Conservation (phyloP, 2,888 invertebrate species). For the Podotricha telesiphe region DNA sequence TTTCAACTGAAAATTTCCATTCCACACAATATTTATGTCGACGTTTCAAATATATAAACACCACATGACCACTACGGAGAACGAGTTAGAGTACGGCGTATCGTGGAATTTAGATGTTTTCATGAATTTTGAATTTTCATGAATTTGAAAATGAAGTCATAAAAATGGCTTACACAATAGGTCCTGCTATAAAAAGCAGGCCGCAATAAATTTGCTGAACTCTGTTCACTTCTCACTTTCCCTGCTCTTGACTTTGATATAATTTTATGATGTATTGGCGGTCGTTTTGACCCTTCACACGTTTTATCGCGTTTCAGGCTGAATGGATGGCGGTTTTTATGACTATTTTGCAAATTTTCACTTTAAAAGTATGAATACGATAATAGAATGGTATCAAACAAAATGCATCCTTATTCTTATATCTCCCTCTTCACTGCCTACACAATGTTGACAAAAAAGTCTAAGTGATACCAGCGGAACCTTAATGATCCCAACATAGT, state of each 20-base stretch:
- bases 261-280: conserved; percentile 82
- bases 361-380: conserved; percentile 64
- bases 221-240: conserved; percentile 77
- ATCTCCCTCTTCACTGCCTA: conserved; percentile 34
- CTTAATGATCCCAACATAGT: neutral
- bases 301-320: conserved; percentile 72
- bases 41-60: conserved; percentile 31
- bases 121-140: conserved; percentile 65
- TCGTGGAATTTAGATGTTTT: conserved; percentile 56
- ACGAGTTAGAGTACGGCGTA: conserved; percentile 47
- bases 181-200: conserved; percentile 80
- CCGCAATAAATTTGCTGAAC: conserved; percentile 76
- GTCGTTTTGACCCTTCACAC: conserved; percentile 79
- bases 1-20: conserved; percentile 51
- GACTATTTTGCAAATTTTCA: conserved; percentile 58
- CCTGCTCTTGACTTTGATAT: conserved; percentile 82
- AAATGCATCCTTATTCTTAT: conserved; percentile 53
- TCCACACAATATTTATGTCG: conserved; percentile 42
- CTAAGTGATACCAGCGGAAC: neutral
- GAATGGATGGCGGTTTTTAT: conserved; percentile 45
- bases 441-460: conserved; percentile 15
- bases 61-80: conserved; percentile 48
- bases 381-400: conserved; percentile 50
- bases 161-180: conserved; percentile 74
- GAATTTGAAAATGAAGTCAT: too few relatives aligned